Conservation (phyloP, 2,113 vertebrate genomes). For the Macquaria ambigua region DNA sequence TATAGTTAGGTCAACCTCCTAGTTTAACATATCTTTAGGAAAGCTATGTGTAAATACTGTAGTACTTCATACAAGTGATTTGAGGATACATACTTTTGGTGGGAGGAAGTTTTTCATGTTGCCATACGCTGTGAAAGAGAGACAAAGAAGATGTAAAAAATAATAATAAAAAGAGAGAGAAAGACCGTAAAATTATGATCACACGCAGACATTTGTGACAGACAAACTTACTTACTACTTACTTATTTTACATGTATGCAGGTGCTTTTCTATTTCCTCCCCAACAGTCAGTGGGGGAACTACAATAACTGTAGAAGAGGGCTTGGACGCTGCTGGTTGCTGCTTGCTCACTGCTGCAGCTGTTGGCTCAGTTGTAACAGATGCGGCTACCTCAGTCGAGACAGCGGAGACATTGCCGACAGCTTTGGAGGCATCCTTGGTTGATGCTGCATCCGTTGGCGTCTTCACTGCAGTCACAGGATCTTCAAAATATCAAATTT, state of each 20-base stretch:
- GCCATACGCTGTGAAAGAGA: slow-evolving; percentile 27
- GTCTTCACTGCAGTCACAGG: neutral
- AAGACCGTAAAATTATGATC: fast-evolving
- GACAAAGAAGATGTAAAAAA: neutral
- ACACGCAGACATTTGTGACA: neutral
- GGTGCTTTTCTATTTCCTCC: neutral
- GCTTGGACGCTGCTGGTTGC: neutral
- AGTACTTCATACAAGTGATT: neutral
- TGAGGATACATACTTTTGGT: slow-evolving; percentile 39
- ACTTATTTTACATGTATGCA: too few relatives aligned
- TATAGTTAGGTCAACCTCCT: too few relatives aligned
- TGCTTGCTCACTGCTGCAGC: neutral
- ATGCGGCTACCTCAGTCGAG: neutral
- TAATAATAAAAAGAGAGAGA: neutral
- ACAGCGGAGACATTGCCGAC: neutral
- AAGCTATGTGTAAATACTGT: neutral
- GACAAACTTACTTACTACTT: too few relatives aligned
- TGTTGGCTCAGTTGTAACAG: neutral
- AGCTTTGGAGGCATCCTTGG: neutral
- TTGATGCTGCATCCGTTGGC: neutral
- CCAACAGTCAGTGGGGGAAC: neutral
- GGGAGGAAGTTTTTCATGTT: neutral
- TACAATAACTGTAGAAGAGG: too few relatives aligned
- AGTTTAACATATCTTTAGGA: too few relatives aligned
- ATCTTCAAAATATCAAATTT: neutral